Evolutionary conservation across 2,113 vertebrate species (phyloP).

Genomic region (Mustela lutreola): DNA sequence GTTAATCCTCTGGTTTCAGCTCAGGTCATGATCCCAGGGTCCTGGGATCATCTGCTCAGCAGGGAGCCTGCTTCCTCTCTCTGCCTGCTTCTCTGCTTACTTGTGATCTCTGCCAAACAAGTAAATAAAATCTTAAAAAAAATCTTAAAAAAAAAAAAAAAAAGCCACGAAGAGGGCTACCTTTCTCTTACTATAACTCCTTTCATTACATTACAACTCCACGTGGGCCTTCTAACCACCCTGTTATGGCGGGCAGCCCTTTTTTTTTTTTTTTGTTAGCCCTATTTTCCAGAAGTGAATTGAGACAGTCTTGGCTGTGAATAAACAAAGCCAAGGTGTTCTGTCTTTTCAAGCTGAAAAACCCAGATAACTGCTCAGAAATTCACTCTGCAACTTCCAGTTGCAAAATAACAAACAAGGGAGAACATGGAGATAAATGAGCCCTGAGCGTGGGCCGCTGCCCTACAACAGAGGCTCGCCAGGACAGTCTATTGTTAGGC

Average conservation of each 20-base stretch:
- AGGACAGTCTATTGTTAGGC: neutral
- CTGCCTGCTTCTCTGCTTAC: no score
- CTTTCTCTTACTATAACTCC: constrained; percentile 26
- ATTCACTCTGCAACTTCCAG: neutral
- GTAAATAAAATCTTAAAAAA: no score
- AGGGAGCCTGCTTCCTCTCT: no score
- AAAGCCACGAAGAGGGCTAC: neutral
- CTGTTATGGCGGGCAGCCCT: neutral
- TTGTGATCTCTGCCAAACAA: no score
- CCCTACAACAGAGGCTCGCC: neutral
- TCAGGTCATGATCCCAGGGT: no score
- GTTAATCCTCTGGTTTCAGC: no score
- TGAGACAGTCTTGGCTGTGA: neutral
- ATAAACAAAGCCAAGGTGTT: constrained; percentile 16
- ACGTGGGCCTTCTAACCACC: neutral
- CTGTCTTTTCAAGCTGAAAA: neutral
- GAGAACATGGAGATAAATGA: neutral
- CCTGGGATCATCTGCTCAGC: no score
- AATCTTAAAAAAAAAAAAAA: neutral
- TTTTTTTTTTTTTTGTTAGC: neutral
- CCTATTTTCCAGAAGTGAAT: neutral
- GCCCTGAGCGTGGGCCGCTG: neutral
- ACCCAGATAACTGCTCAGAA: neutral
- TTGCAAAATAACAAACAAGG: neutral
- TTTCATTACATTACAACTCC: neutral